Evolutionary conservation across 2,888 invertebrate genomes (phyloP).

Genomic region (Hemaris fuciformis): DNA sequence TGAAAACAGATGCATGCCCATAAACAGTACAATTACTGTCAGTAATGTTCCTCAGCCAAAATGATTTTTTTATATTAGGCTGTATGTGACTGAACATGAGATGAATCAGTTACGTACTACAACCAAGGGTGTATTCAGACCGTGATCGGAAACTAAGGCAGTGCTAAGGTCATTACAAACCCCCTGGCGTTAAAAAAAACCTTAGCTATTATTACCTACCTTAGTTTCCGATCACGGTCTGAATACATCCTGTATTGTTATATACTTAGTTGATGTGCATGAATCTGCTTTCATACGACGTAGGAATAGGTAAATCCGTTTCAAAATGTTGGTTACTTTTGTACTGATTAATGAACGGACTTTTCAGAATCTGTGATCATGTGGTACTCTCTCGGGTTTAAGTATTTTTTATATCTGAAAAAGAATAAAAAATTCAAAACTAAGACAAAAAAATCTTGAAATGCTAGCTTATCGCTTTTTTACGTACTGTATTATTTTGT

Average conservation of each 20-base stretch:
- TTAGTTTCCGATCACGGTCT: too few species aligned
- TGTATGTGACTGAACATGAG: slow-evolving; percentile 24
- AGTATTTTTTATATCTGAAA: slow-evolving; percentile 69
- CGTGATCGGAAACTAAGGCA: too few species aligned
- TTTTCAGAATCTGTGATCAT: slow-evolving; percentile 79
- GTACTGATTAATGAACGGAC: slow-evolving; percentile 69
- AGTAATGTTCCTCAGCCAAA: not conserved
- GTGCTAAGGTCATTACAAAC: too few species aligned
- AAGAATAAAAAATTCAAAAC: slow-evolving; percentile 49
- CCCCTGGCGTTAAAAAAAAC: too few species aligned
- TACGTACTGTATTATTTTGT: slow-evolving; percentile 46
- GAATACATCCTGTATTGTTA: too few species aligned
- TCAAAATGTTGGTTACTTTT: slow-evolving; percentile 66
- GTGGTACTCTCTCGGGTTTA: slow-evolving; percentile 79
- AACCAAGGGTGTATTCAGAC: too few species aligned
- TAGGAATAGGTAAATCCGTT: slow-evolving; percentile 72
- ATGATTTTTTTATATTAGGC: not conserved
- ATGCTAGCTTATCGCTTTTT: slow-evolving; percentile 55
- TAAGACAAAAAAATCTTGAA: slow-evolving; percentile 44
- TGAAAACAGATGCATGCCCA: slow-evolving; percentile 71
- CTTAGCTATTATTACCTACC: too few species aligned
- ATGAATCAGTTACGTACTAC: slow-evolving; percentile 23
- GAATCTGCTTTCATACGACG: slow-evolving; percentile 60
- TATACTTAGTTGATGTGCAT: slow-evolving; percentile 52
- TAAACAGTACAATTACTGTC: slow-evolving; percentile 20